These are phyloP conservation scores for Eulemur rubriventer DNA, from an alignment of 2,797 vertebrate species.

Conservation along the genomic window DNA sequence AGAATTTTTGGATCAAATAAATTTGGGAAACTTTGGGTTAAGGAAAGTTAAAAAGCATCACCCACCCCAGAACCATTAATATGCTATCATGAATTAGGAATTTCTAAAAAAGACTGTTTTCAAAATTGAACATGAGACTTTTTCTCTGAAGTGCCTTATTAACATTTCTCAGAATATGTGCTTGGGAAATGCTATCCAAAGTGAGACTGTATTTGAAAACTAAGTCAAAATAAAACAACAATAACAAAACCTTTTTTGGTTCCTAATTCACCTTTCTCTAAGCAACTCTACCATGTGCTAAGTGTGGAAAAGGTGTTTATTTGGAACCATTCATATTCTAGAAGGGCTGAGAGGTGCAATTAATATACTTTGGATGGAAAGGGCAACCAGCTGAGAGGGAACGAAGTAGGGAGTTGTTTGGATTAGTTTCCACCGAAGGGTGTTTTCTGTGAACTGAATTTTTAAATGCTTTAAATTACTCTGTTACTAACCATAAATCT, in stretches of 20 bases:
- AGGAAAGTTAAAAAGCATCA: background rate
- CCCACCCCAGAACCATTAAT: background rate
- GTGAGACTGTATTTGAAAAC: background rate
- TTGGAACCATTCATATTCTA: background rate
- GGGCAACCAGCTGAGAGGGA: background rate
- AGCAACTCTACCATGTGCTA: background rate
- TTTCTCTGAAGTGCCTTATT: background rate
- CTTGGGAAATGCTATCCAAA: background rate
- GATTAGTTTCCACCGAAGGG: background rate
- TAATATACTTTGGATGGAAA: background rate
- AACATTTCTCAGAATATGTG: background rate
- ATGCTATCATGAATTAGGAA: background rate
- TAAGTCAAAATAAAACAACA: background rate
- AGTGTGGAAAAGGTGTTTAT: background rate
- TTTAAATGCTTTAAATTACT: background rate
- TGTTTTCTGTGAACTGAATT: background rate
- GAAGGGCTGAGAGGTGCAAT: background rate
- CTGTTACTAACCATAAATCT: constrained; percentile 2
- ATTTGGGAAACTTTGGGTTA: background rate
- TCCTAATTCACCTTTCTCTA: background rate
- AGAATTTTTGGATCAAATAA: background rate
- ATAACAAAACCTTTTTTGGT: background rate
- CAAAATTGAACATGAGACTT: background rate
- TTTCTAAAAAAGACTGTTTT: background rate
- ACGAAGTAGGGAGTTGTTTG: background rate